Evolutionary conservation across 64 coral and sea anemone species (phyloP).

Genomic region (Dendrophyllia cribrosa): DNA sequence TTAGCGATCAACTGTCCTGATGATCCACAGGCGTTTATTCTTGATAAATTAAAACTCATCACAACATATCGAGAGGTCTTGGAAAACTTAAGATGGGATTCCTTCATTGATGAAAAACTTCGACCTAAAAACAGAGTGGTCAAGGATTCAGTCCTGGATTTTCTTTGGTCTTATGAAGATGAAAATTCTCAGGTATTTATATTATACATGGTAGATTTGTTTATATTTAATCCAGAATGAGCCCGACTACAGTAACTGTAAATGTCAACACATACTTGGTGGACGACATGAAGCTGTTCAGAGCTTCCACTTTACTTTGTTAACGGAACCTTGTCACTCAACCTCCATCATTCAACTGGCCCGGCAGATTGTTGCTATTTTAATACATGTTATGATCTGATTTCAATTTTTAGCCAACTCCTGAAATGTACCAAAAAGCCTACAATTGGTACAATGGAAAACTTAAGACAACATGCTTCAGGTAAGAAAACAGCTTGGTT

Average conservation of each 20-base stretch:
- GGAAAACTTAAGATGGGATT: conserved; percentile 91
- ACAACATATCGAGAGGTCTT: conserved; percentile 63
- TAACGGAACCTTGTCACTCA: too few relatives aligned
- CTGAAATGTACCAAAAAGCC: conserved; percentile 95
- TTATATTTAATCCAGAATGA: too few relatives aligned
- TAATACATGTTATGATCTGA: not conserved
- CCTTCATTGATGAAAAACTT: conserved; percentile 83
- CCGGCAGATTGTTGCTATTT: not conserved
- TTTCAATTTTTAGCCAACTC: conserved; percentile 74
- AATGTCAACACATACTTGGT: too few relatives aligned
- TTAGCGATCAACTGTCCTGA: conserved; percentile 93
- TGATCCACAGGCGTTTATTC: conserved; percentile 87
- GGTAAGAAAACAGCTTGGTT: conserved; percentile 13
- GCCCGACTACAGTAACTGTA: too few relatives aligned
- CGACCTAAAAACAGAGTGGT: conserved; percentile 72
- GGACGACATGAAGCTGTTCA: too few relatives aligned
- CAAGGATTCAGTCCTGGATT: conserved; percentile 64
- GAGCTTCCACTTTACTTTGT: too few relatives aligned
- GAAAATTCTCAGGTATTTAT: conserved; percentile 93
- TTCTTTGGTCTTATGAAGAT: conserved; percentile 99
- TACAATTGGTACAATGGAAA: conserved; percentile 91
- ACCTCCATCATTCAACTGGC: too few relatives aligned
- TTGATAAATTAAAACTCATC: conserved; percentile 82
- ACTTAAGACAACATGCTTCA: conserved; percentile 82
- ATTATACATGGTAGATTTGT: not conserved